Percentiles rank a stretch among this genome's conserved stretches.
Evolutionary conservation across 1,140 invertebrate species (phyloP).

Genomic region (Bombus waltoni): DNA sequence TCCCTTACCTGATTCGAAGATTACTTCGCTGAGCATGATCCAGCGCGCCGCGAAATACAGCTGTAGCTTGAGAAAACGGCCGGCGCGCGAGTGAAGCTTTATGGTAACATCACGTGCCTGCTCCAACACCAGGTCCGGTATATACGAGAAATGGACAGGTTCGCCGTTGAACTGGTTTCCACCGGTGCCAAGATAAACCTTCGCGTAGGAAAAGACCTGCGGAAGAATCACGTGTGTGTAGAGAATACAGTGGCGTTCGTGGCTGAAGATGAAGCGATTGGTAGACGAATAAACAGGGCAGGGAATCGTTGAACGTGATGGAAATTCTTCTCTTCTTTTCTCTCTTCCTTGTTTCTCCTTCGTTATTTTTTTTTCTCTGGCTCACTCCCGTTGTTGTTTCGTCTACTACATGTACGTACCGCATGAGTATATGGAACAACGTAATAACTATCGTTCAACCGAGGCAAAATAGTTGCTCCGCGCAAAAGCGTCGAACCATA

Average conservation of each 20-base stretch:
- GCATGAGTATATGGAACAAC: slow-evolving; percentile 10
- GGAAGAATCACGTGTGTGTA: not conserved
- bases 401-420: not conserved
- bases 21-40: slow-evolving; percentile 94
- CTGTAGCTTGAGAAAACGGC: slow-evolving; percentile 89
- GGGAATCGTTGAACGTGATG: slow-evolving; percentile 31
- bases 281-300: slow-evolving; percentile 6
- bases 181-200: slow-evolving; percentile 88
- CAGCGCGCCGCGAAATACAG: slow-evolving; percentile 92
- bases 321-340: slow-evolving; percentile 2
- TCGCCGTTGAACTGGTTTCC: slow-evolving; percentile 86
- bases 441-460: not conserved
- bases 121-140: slow-evolving; percentile 91
- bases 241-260: not conserved
- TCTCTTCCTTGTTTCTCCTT: not conserved
- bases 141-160: slow-evolving; percentile 88
- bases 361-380: not conserved
- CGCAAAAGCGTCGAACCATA: not conserved
- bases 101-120: slow-evolving; percentile 92
- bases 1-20: slow-evolving; percentile 89
- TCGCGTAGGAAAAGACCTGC: slow-evolving; percentile 88
- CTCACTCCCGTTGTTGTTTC: no score
- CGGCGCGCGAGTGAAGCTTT: slow-evolving; percentile 90
- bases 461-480: not conserved
- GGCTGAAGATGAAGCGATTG: slow-evolving; percentile 1